phyloP scores from a whole-genome alignment of 2,888 invertebrate genomes.

The Mesopsocus fuscifrons region DNA sequence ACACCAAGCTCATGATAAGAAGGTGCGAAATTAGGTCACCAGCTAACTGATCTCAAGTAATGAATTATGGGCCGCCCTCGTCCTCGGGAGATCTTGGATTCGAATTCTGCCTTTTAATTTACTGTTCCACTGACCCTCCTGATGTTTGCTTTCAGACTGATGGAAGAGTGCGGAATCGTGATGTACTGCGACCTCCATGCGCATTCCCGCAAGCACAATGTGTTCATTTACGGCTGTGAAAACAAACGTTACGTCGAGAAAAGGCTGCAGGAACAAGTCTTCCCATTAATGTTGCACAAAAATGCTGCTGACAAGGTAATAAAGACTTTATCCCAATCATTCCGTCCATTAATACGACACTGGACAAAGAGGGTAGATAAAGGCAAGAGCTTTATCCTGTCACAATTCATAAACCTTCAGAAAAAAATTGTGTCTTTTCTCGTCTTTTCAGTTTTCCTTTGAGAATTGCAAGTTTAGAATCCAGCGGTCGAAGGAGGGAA shows the following conservation, averaged over 20 bases:
- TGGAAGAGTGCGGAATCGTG: conserved; percentile 77
- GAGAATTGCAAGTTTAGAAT: conserved; percentile 87
- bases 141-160: conserved; percentile 42
- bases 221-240: conserved; percentile 93
- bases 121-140: too few relatives aligned
- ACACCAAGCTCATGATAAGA: conserved; percentile 75
- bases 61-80: too few relatives aligned
- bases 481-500: conserved; percentile 85
- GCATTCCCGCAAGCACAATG: conserved; percentile 86
- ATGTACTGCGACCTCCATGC: conserved; percentile 89
- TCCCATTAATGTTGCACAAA: conserved; percentile 85
- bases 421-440: too few relatives aligned
- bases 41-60: not conserved
- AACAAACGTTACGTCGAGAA: conserved; percentile 53
- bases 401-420: too few relatives aligned
- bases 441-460: conserved; percentile 76
- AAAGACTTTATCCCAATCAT: too few relatives aligned
- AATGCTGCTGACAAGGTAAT: conserved; percentile 72
- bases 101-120: not conserved
- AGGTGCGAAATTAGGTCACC: conserved; percentile 30
- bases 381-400: too few relatives aligned
- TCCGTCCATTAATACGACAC: too few relatives aligned
- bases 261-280: conserved; percentile 76
- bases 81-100: not conserved
- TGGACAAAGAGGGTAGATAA: conserved; percentile 6